A percentile compares a stretch with the other conserved stretches of the same genome.
These are phyloP conservation scores for Drosophila robusta DNA, from an alignment of 2,888 invertebrate species.

Conservation along the genomic window DNA sequence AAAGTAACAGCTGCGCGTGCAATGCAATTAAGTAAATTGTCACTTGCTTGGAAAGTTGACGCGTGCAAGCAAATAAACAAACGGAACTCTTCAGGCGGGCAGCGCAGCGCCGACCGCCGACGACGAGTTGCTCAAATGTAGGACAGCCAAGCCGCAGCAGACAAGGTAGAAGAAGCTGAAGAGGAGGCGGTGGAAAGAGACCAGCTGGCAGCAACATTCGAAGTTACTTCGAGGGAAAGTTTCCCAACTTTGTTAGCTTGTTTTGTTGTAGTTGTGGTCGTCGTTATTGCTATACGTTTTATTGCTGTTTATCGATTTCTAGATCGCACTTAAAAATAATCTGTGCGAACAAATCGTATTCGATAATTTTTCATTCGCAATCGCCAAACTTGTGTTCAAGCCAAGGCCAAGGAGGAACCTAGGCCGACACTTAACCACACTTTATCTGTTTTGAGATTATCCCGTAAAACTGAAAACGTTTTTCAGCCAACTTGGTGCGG, in stretches of 20 bases:
- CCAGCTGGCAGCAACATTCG: slow-evolving; percentile 25
- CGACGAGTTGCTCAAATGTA: slow-evolving; percentile 52
- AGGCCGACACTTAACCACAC: not conserved
- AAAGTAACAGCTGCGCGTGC: slow-evolving; percentile 29
- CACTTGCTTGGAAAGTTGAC: slow-evolving; percentile 63
- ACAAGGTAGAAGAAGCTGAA: slow-evolving; percentile 30
- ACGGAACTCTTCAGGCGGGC: slow-evolving; percentile 57
- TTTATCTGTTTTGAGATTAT: not conserved
- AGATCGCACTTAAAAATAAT: slow-evolving; percentile 69
- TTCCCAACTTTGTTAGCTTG: slow-evolving; percentile 45
- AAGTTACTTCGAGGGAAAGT: slow-evolving; percentile 69
- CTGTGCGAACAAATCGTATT: slow-evolving; percentile 41
- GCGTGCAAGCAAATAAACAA: slow-evolving; percentile 56
- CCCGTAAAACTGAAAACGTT: too few species aligned
- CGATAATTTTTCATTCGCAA: slow-evolving; percentile 49
- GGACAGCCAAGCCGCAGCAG: slow-evolving; percentile 61
- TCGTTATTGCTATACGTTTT: slow-evolving; percentile 16
- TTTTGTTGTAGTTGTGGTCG: slow-evolving; percentile 6
- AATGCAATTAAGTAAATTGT: slow-evolving; percentile 62
- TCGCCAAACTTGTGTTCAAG: slow-evolving; percentile 20
- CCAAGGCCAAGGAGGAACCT: not conserved
- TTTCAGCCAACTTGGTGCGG: too few species aligned
- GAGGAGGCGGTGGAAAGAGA: slow-evolving; percentile 8
- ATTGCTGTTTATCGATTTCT: slow-evolving; percentile 68
- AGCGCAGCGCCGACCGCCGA: slow-evolving; percentile 15